Conservation (phyloP, 2,113 vertebrate genomes). For the Cyphomyrus plagiostoma region DNA sequence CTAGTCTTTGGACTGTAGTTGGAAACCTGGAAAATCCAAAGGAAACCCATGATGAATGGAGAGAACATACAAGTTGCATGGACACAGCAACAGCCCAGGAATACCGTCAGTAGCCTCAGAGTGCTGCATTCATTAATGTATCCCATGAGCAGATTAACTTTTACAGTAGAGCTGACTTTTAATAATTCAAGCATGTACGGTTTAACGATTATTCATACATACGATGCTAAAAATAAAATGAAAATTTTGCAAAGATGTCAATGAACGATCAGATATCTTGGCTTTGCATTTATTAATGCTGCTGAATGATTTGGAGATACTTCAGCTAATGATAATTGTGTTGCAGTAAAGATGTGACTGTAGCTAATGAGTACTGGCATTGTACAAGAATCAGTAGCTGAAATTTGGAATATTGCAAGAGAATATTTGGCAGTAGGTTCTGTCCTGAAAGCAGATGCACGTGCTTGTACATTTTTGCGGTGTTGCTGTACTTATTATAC, state of each 20-base stretch:
- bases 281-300: not conserved
- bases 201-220: not conserved
- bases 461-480: not conserved
- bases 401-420: not conserved
- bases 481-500: not conserved
- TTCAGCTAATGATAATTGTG: not conserved
- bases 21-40: not conserved
- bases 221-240: not conserved
- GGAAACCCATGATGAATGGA: not conserved
- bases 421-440: not conserved
- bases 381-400: not conserved
- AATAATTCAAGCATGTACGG: not conserved
- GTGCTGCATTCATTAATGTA: not conserved
- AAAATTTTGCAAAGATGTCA: not conserved
- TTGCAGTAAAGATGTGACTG: not conserved
- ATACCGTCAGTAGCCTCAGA: not conserved
- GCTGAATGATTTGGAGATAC: not conserved
- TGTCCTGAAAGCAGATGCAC: not conserved
- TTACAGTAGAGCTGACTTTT: not conserved
- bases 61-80: not conserved
- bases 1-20: not conserved
- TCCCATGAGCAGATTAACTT: not conserved
- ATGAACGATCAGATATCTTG: not conserved
- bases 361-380: not conserved
- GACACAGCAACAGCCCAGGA: not conserved